Evolutionary conservation across 2,113 vertebrate species (phyloP), one percentile per base, ranked within the genome.

Genomic region (Anoura caudifer): DNA sequence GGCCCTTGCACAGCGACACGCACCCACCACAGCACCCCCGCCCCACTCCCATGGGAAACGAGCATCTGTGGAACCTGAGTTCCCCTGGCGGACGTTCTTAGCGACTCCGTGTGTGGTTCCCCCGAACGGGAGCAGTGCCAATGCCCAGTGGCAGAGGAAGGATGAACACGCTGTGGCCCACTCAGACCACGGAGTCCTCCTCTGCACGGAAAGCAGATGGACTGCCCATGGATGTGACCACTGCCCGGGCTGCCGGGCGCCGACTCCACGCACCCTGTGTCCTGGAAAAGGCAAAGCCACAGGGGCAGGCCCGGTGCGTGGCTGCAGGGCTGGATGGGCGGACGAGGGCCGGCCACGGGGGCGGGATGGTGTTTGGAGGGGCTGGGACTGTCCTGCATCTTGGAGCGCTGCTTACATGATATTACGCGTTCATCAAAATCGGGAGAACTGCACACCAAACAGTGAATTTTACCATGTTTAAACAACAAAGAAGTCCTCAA

Each of bases 1-100:
- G 20, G 24, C 54, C 28, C 76, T 50, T 11, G 19, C 0, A 31
- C 16, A 4, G 4, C 19, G 5, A 65, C 26, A 13, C 3, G n/a
- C 6, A 11, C 14, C 22, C 0, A 3, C 38, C 24, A 6, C 0
- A 0, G 5, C 9, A 13, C 13, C 50, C 8, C 5, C 10, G 3
- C 33, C 36, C 31, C 15, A 1, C 13, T 5, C 45, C 7, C 16
- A 9, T 1, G 28, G 47, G 22, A 38, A n/a, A 1, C 2, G 24
- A 24, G 19, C 16, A 38, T 31, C 19, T 10, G 20, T 0, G 22
- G 38, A 54, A 33, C 20, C 28, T 22, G 20, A 13, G 24, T 6
- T 43, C 16, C 4, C 26, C 28, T 7, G 8, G 56, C 0, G 31
- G 7, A 19, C 3, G 17, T 5, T 20, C 1, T 4, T 2, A 10